Percentiles rank a stretch among this genome's conserved stretches.
Evolutionary conservation across 1,140 invertebrate genomes (phyloP).

Genomic region (Bombus turneri): DNA sequence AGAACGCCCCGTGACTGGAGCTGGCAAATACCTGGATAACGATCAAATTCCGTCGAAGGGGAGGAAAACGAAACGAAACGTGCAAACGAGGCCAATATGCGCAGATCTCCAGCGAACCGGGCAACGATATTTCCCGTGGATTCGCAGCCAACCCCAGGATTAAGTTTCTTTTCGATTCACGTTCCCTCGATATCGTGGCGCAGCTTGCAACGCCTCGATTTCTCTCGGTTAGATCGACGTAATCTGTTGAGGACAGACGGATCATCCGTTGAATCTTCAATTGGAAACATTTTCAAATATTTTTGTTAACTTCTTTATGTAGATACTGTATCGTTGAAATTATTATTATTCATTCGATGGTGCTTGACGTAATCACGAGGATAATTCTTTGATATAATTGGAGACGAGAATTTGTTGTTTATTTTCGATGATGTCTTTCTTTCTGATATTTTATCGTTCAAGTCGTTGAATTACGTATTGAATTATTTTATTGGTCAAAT

Average conservation of each 20-base stretch:
- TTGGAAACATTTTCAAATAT: not conserved
- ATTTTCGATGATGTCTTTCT: not conserved
- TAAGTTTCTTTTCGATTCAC: slow-evolving; percentile 66
- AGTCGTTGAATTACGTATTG: not conserved
- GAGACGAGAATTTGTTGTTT: not conserved
- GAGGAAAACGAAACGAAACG: slow-evolving; percentile 76
- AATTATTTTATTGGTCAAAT: not conserved
- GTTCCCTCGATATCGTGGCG: not conserved
- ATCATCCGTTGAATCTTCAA: not conserved
- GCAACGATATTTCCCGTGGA: slow-evolving; percentile 73
- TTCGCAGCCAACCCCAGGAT: slow-evolving; percentile 69
- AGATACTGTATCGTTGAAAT: not conserved
- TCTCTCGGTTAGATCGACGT: slow-evolving; percentile 12
- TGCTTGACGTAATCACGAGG: too few species aligned
- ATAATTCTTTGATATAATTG: too few species aligned
- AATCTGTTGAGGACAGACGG: slow-evolving; percentile 1
- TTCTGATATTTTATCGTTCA: not conserved
- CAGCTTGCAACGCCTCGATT: not conserved
- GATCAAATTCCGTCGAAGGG: slow-evolving; percentile 31
- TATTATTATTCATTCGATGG: too few species aligned
- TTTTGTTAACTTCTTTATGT: not conserved
- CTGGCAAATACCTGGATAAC: slow-evolving; percentile 20
- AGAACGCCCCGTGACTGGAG: not conserved
- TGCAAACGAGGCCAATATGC: slow-evolving; percentile 81
- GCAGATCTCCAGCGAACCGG: slow-evolving; percentile 72